A percentile compares a stretch with the other conserved stretches of the same genome.
phyloP scores from a whole-genome alignment of 2,113 vertebrate genomes.

The Cololabis saira region DNA sequence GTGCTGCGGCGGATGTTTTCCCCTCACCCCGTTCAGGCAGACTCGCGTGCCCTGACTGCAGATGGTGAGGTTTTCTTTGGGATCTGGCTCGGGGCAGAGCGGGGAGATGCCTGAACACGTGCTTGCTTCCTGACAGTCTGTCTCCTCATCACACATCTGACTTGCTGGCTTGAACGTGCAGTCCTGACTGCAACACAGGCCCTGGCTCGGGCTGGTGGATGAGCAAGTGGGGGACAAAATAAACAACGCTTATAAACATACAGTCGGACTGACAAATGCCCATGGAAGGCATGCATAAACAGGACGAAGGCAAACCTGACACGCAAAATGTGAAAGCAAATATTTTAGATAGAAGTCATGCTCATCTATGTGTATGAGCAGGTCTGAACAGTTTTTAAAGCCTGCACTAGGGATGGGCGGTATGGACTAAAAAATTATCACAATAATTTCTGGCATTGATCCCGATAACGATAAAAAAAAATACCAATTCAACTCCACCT shows the following conservation, averaged over 20 bases:
- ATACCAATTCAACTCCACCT: too few relatives aligned
- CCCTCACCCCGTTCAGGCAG: conserved; percentile 83
- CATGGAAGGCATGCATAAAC: neutral
- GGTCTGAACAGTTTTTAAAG: neutral
- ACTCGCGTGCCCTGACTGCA: conserved; percentile 80
- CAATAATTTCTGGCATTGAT: too few relatives aligned
- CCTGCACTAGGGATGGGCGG: too few relatives aligned
- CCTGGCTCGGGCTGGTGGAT: conserved; percentile 81
- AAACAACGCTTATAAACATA: neutral
- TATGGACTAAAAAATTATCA: too few relatives aligned
- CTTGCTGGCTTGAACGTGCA: conserved; percentile 72
- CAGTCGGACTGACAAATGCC: neutral
- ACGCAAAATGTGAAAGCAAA: neutral
- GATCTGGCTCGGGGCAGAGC: conserved; percentile 66
- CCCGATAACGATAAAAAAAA: too few relatives aligned
- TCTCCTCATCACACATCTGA: conserved; percentile 74
- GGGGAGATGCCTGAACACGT: conserved; percentile 76
- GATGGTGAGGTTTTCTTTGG: conserved; percentile 81
- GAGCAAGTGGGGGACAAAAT: neutral
- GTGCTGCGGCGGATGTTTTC: neutral
- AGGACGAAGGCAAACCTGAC: rapidly evolving
- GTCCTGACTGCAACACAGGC: conserved; percentile 77
- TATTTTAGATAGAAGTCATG: neutral
- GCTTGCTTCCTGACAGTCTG: conserved; percentile 76
- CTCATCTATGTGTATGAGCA: too few relatives aligned